A percentile compares a stretch with the other conserved stretches of the same genome.
These are phyloP conservation scores for Rhagoletis zephyria DNA, from an alignment of 1,140 invertebrate species.

Conservation along the genomic window DNA sequence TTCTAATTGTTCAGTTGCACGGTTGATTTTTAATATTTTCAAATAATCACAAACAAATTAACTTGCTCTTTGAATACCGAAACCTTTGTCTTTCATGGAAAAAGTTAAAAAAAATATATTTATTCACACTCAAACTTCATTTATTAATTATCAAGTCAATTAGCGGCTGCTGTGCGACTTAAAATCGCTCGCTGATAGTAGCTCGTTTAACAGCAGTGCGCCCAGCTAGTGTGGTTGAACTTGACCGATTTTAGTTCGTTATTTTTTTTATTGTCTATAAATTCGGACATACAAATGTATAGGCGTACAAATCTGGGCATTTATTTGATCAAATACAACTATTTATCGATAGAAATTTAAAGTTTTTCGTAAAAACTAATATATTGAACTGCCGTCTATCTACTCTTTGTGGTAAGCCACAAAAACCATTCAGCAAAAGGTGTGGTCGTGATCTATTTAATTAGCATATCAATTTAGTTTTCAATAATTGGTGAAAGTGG, in stretches of 20 bases:
- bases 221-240: background rate
- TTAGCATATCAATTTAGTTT: background rate
- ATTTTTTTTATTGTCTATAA: background rate
- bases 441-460: slow-evolving; percentile 16
- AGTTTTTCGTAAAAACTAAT: background rate
- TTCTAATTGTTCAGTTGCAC: too few species aligned
- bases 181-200: background rate
- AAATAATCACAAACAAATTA: too few species aligned
- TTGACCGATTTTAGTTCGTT: slow-evolving; percentile 11
- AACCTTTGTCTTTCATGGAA: too few species aligned
- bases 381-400: too few species aligned
- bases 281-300: background rate
- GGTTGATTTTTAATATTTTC: too few species aligned
- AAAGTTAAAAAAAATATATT: background rate
- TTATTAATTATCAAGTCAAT: background rate
- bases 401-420: background rate
- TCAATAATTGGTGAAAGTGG: slow-evolving; percentile 8
- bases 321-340: background rate
- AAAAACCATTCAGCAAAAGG: background rate
- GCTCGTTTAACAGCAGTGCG: background rate
- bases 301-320: background rate
- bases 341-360: slow-evolving; percentile 18
- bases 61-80: too few species aligned
- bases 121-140: background rate
- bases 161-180: background rate